Evolutionary conservation across 2,797 vertebrate genomes (phyloP).

Genomic region (Macrochelys suwanniensis): DNA sequence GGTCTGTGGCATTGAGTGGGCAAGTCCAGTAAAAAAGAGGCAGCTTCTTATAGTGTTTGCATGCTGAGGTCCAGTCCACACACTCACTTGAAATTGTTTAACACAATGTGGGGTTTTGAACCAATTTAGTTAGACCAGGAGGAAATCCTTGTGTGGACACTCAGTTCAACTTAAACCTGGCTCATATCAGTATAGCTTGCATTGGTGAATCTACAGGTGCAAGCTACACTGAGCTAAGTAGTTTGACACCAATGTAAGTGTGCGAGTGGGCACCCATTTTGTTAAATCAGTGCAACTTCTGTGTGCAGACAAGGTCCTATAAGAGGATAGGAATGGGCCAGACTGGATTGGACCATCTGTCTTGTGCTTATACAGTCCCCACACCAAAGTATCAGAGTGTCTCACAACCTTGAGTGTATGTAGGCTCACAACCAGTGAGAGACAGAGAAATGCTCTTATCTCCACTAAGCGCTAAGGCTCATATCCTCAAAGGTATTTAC

Average conservation of each 20-base stretch:
- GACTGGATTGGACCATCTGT: not conserved
- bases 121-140: accelerated
- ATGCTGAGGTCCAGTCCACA: not conserved
- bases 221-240: not conserved
- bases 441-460: not conserved
- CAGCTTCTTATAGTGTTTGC: accelerated
- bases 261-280: not conserved
- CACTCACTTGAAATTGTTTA: not conserved
- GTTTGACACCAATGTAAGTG: not conserved
- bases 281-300: not conserved
- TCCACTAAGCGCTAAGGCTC: not conserved
- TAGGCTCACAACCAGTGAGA: not conserved
- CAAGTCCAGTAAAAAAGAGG: not conserved
- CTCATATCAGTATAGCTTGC: not conserved
- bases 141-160: not conserved
- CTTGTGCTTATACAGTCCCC: not conserved
- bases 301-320: not conserved
- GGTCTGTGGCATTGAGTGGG: accelerated
- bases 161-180: not conserved
- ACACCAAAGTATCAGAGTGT: not conserved
- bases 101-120: not conserved
- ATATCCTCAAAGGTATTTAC: not conserved
- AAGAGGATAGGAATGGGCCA: not conserved
- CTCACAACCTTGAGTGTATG: not conserved
- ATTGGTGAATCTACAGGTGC: not conserved